Conservation (phyloP, 2,113 vertebrate species). For the Malaclemys terrapin region DNA sequence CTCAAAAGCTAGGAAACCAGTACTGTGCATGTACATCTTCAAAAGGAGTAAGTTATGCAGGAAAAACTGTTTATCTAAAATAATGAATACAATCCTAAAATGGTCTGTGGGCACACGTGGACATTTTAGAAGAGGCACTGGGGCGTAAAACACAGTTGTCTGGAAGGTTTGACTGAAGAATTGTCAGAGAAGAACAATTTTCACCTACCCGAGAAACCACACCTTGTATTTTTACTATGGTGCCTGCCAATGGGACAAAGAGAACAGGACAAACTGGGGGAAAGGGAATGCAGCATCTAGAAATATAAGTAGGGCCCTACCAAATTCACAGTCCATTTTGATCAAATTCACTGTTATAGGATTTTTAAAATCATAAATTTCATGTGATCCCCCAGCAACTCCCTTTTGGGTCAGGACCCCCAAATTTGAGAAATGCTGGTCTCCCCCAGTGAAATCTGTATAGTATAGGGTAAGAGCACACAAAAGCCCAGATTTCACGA, state of each 20-base stretch:
- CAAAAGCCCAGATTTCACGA: no score
- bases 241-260: background rate
- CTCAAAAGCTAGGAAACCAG: background rate
- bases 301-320: background rate
- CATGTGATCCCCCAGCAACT: no score
- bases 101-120: background rate
- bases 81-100: background rate
- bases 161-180: background rate
- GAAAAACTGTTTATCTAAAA: background rate
- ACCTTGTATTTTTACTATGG: background rate
- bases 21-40: background rate
- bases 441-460: no score
- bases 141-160: background rate
- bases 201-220: background rate
- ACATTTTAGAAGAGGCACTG: background rate
- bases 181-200: background rate
- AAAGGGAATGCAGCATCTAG: background rate
- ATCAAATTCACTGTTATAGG: no score
- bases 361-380: no score
- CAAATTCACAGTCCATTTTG: no score
- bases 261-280: background rate
- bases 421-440: no score
- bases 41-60: background rate
- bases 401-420: no score
- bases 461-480: no score